Percentiles rank a stretch among this genome's conserved stretches.
phyloP scores from a whole-genome alignment of 2,888 invertebrate species.

The Perdita meconis region DNA sequence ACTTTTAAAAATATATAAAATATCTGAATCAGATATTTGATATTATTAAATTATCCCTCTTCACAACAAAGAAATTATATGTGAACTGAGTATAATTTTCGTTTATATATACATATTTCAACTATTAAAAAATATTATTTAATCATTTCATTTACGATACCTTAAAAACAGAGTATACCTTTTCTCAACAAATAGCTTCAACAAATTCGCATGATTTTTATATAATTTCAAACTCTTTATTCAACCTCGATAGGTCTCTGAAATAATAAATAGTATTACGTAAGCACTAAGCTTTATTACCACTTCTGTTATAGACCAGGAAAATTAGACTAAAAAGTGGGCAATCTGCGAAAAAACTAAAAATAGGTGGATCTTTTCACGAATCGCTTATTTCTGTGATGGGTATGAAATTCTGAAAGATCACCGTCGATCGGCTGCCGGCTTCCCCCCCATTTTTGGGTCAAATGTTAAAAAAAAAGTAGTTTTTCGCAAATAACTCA shows the following conservation, averaged over 20 bases:
- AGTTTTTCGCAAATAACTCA: too few species aligned
- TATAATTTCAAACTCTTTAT: conserved; percentile 83
- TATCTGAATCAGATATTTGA: conserved; percentile 34
- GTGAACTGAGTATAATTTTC: conserved; percentile 28
- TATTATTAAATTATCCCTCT: conserved; percentile 36
- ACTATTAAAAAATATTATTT: conserved; percentile 56
- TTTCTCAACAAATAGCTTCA: conserved; percentile 35
- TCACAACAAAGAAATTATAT: conserved; percentile 41
- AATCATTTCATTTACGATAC: conserved; percentile 46
- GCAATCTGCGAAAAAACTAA: too few species aligned
- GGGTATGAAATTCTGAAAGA: too few species aligned
- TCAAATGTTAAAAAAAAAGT: too few species aligned
- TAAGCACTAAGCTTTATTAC: not conserved
- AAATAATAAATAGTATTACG: conserved; percentile 66
- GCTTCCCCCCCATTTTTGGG: too few species aligned
- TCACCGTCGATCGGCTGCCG: too few species aligned
- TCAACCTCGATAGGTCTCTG: conserved; percentile 83
- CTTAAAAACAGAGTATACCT: conserved; percentile 41
- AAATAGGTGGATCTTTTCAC: too few species aligned
- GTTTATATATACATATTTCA: conserved; percentile 52
- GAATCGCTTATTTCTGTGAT: too few species aligned
- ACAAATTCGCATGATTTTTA: conserved; percentile 60
- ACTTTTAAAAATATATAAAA: conserved; percentile 47
- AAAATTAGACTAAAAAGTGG: too few species aligned
- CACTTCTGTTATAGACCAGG: not conserved